Conservation (phyloP, 1,140 invertebrate genomes). For the Nautilus pompilius region DNA sequence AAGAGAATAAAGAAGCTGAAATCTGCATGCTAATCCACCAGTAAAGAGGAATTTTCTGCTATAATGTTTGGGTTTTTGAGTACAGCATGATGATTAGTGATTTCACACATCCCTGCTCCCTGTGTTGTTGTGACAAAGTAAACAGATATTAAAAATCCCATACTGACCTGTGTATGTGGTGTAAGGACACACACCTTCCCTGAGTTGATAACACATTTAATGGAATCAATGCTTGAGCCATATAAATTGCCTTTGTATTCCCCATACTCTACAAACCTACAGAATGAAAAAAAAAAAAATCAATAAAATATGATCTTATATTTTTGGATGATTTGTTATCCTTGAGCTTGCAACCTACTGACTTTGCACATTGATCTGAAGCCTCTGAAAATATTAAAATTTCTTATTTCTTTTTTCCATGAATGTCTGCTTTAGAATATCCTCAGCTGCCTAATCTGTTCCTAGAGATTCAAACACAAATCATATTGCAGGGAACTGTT, state of each 20-base stretch:
- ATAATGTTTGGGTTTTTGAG: neutral
- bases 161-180: conserved; percentile 76
- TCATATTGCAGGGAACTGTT: too few relatives aligned
- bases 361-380: too few relatives aligned
- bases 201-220: conserved; percentile 83
- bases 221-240: conserved; percentile 86
- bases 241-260: conserved; percentile 93
- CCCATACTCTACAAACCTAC: conserved; percentile 90
- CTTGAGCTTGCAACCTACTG: too few relatives aligned
- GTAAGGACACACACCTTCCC: conserved; percentile 97
- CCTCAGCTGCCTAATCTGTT: too few relatives aligned
- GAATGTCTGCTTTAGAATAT: too few relatives aligned
- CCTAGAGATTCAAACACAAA: too few relatives aligned
- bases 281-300: conserved; percentile 32
- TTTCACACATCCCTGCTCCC: neutral
- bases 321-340: too few relatives aligned
- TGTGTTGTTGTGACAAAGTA: neutral
- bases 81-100: neutral
- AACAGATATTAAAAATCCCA: neutral
- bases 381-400: too few relatives aligned
- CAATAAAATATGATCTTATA: too few relatives aligned
- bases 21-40: neutral
- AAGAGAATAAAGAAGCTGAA: neutral
- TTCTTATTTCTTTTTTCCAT: too few relatives aligned
- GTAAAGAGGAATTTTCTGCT: neutral